A percentile compares a stretch with the other conserved stretches of the same genome.
These are phyloP conservation scores for Gallinago undulata DNA, from an alignment of 2,113 vertebrate genomes.

Conservation along the genomic window DNA sequence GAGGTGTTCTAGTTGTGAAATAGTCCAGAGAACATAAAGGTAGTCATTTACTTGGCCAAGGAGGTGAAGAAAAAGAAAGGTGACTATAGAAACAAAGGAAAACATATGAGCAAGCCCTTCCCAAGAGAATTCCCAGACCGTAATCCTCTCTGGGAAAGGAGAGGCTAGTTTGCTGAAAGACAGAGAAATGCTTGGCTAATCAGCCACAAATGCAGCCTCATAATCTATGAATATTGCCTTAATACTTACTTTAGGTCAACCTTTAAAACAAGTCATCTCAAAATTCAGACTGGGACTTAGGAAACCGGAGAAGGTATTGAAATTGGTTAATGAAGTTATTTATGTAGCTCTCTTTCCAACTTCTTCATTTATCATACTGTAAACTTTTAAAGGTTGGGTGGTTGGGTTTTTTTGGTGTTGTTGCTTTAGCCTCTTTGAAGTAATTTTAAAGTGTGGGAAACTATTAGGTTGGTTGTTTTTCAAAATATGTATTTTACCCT, in stretches of 20 bases:
- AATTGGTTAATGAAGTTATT: background rate
- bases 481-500: background rate
- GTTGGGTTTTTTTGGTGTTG: background rate
- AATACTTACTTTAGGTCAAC: background rate
- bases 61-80: background rate
- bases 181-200: background rate
- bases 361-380: background rate
- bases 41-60: background rate
- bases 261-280: background rate
- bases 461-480: background rate
- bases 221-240: background rate
- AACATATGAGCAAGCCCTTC: background rate
- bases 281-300: background rate
- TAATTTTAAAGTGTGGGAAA: background rate
- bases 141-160: background rate
- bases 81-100: background rate
- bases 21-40: background rate
- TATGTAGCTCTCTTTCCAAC: background rate
- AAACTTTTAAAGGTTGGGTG: background rate
- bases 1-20: background rate
- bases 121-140: background rate
- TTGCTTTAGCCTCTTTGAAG: background rate
- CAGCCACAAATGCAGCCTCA: background rate
- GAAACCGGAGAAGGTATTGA: background rate
- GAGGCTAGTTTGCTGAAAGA: background rate